Evolutionary conservation across 2,888 invertebrate genomes (phyloP).

Genomic region (Tricholauxania praeusta): DNA sequence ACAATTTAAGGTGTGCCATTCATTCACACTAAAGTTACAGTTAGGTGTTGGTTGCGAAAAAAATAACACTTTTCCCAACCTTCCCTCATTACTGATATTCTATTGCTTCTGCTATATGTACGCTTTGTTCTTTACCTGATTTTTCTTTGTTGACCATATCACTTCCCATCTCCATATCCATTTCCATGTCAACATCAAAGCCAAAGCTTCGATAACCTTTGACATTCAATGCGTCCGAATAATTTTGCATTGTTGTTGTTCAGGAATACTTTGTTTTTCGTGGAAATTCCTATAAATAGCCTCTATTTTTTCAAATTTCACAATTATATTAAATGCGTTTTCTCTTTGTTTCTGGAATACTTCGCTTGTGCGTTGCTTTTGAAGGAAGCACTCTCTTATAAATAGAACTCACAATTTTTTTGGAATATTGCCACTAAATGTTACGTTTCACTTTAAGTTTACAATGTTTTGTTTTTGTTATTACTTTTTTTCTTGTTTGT

Average conservation of each 20-base stretch:
- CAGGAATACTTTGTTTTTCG: neutral
- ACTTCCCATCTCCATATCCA: slow-evolving; percentile 61
- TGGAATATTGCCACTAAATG: slow-evolving; percentile 13
- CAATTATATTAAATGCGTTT: slow-evolving; percentile 33
- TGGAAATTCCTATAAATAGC: slow-evolving; percentile 15
- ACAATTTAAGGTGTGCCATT: no score
- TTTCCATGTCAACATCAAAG: slow-evolving; percentile 67
- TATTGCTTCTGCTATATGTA: no score
- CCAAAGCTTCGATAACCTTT: slow-evolving; percentile 66
- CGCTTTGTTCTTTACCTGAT: slow-evolving; percentile 48
- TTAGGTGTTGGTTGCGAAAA: no score
- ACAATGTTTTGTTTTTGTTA: neutral
- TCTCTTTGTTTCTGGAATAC: slow-evolving; percentile 25
- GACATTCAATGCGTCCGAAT: slow-evolving; percentile 62
- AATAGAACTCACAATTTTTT: slow-evolving; percentile 16
- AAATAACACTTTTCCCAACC: no score
- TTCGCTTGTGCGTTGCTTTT: neutral
- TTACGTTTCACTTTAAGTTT: slow-evolving; percentile 6
- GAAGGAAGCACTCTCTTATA: no score
- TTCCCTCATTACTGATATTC: no score
- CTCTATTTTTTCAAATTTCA: slow-evolving; percentile 2
- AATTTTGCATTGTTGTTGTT: slow-evolving; percentile 58
- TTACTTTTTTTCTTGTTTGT: neutral
- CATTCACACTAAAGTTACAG: no score
- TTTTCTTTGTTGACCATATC: slow-evolving; percentile 52